Evolutionary conservation across 2,797 vertebrate species (phyloP).

Genomic region (Enteromius afrohamiltoni): DNA sequence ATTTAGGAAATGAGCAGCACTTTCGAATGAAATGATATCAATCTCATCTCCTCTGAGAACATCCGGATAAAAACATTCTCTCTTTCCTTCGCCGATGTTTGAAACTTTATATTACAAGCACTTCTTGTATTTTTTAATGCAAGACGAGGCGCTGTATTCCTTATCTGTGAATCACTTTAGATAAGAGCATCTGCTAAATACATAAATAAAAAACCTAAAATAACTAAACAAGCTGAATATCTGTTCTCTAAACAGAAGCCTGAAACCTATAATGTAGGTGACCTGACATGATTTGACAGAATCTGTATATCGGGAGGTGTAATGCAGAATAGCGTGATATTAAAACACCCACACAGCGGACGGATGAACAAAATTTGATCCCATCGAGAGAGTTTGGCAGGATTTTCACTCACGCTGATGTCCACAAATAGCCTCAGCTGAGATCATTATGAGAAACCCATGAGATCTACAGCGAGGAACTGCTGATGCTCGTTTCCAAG

Average conservation of each 20-base stretch:
- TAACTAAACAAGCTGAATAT: neutral
- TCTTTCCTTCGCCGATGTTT: neutral
- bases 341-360: neutral
- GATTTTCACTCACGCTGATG: constrained; percentile 27
- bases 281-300: neutral
- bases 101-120: neutral
- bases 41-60: neutral
- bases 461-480: constrained; percentile 12
- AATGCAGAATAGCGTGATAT: neutral
- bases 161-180: neutral
- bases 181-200: neutral
- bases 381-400: constrained; percentile 44
- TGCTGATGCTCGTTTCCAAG: neutral
- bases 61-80: neutral
- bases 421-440: constrained; percentile 42
- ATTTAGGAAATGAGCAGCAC: neutral
- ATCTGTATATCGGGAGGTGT: neutral
- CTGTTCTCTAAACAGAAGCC: neutral
- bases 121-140: neutral
- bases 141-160: neutral
- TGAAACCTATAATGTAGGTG: neutral
- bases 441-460: constrained; percentile 44
- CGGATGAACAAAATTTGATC: neutral
- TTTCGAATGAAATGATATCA: neutral
- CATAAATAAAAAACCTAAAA: neutral